Base-by-base conservation (phyloP, 2,888 invertebrate genomes). In the Leptinotarsa tumamoca region DNA sequence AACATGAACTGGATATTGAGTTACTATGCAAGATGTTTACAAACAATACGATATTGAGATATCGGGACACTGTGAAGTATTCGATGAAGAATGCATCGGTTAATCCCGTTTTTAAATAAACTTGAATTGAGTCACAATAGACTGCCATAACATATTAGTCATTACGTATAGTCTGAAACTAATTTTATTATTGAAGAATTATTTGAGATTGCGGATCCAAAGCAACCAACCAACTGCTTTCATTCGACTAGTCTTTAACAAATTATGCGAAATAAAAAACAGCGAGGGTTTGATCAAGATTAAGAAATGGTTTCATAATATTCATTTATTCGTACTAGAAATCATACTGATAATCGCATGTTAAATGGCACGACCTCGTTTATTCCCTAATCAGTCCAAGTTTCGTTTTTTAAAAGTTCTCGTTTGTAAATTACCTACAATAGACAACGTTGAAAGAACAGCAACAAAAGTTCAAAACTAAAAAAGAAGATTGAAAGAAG, bases 1-100 rank as follows among this genome's bases (percentile, higher is more conserved):
- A 54, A 71, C 63, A 73, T 51, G 61, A 54, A 67, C 71, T 50
- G 69, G 54, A 72, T 76, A 73, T 78, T 74, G 67, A 51, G 73
- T 79, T 79, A 79, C 78, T 69, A 73, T 63, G 73, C 18, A 58
- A 75, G 75, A 71, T 75, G 69, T 75, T 75, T 76, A 78, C 76
- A 72, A 71, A 72, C 63, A 76, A 73, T 71, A 71, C 66, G 70
- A 66, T 73, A 52, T 69, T 70, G 43, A 71, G 68, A 68, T 75
- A 63, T 63, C n/a, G 63, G 43, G 33, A 63, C 43, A 43, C 33
- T 63, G 78, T 71, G 78, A 78, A 74, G 73, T 71, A 66, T 76
- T 74, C 68, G 67, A 74, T 75, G 69, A 51, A n/a, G 67, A 66
- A 72, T 76, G 68, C 61, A 71, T 71, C 21, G 63, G 21, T 58